These are phyloP conservation scores for Nycticryphes semicollaris DNA, from an alignment of 2,113 vertebrate genomes.

Conservation along the genomic window DNA sequence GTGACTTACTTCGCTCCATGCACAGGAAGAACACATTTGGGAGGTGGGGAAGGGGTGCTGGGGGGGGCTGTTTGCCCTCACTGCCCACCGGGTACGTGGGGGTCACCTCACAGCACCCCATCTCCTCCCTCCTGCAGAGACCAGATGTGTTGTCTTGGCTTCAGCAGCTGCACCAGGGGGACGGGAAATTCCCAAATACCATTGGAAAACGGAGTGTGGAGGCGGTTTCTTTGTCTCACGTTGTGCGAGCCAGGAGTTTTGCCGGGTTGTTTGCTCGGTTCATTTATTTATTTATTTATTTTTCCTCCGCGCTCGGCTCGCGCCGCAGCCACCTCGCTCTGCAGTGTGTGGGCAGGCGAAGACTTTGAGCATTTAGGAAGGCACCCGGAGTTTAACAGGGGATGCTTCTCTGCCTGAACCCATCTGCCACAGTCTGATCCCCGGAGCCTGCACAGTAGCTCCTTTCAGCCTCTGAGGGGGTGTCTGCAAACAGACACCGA, in stretches of 20 bases:
- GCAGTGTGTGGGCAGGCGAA: not conserved
- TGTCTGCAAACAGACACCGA: not conserved
- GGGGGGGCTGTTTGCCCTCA: not conserved
- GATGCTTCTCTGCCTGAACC: not conserved
- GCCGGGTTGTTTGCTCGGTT: not conserved
- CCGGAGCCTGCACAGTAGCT: not conserved
- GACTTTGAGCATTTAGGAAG: not conserved
- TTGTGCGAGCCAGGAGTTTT: not conserved
- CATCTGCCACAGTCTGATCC: not conserved
- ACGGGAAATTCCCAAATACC: not conserved
- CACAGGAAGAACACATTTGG: not conserved
- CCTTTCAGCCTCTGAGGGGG: not conserved
- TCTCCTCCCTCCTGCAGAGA: not conserved
- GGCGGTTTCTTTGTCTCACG: not conserved
- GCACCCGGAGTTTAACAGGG: not conserved
- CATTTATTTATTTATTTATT: not conserved
- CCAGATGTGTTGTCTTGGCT: not conserved
- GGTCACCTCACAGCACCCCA: not conserved
- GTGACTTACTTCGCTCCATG: fast-evolving
- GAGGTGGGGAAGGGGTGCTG: not conserved
- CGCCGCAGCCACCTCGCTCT: not conserved
- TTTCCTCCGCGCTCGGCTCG: not conserved
- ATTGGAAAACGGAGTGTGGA: not conserved
- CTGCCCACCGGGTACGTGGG: fast-evolving
- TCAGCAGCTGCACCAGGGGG: not conserved